phyloP scores from a whole-genome alignment of 2,113 vertebrate species.

The Atherinomorus stipes region DNA sequence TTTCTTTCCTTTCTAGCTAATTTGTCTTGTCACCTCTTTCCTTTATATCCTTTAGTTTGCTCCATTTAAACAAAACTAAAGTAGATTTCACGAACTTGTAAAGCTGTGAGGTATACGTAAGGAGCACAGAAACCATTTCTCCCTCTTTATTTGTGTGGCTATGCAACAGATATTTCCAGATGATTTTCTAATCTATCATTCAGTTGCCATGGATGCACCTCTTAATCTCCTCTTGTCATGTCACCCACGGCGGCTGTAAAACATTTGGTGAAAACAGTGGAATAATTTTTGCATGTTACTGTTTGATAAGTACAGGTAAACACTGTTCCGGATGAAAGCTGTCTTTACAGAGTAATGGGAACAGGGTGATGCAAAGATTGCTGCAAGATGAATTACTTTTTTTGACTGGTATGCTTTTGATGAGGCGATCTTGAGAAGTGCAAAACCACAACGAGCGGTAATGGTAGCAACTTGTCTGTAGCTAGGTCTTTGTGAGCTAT shows the following conservation, averaged over 20 bases:
- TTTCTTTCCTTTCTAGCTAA: neutral
- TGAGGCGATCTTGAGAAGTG: constrained; percentile 46
- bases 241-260: constrained; percentile 16
- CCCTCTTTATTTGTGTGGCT: constrained; percentile 11
- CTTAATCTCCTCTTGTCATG: constrained; percentile 11
- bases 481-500: constrained; percentile 55
- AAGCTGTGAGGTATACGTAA: constrained; percentile 29
- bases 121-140: constrained; percentile 25
- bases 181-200: constrained; percentile 43
- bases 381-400: constrained; percentile 62
- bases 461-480: constrained; percentile 50
- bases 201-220: constrained; percentile 35
- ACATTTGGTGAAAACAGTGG: constrained; percentile 37
- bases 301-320: constrained; percentile 51
- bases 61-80: constrained; percentile 27
- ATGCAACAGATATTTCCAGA: constrained; percentile 49
- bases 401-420: constrained; percentile 70
- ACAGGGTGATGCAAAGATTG: constrained; percentile 35
- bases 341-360: constrained; percentile 6
- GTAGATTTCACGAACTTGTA: constrained; percentile 13
- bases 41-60: neutral
- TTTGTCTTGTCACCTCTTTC: neutral
- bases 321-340: constrained; percentile 39
- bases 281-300: constrained; percentile 49
- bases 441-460: constrained; percentile 62